Conservation (phyloP, 2,113 vertebrate species). For the Lepidiolamprologus cunningtoni region DNA sequence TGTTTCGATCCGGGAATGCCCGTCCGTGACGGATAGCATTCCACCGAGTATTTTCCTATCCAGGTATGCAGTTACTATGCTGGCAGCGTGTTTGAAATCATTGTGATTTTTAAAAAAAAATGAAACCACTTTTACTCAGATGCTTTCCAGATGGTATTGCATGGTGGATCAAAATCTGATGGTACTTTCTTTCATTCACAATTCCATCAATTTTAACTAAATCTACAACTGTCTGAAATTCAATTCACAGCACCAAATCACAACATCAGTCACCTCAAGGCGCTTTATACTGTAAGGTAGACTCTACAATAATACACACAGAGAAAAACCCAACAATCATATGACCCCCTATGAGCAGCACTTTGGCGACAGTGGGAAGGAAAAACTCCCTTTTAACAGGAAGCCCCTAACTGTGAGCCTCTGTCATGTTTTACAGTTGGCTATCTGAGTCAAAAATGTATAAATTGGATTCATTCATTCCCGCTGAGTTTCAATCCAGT, state of each 20-base stretch:
- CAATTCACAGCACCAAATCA: neutral
- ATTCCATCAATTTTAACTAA: neutral
- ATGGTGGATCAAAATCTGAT: neutral
- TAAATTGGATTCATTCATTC: neutral
- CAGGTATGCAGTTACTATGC: neutral
- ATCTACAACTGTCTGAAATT: neutral
- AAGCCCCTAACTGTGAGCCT: neutral
- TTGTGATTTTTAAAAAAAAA: rapidly evolving
- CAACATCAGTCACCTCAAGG: neutral
- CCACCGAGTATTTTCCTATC: neutral
- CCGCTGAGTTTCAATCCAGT: neutral
- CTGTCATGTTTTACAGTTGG: neutral
- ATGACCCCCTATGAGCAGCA: neutral
- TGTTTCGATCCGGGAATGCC: neutral
- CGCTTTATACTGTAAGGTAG: neutral
- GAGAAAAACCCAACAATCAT: neutral
- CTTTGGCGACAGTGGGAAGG: neutral
- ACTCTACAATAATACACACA: rapidly evolving
- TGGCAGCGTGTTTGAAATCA: neutral
- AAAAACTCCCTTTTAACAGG: neutral
- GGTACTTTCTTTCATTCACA: neutral
- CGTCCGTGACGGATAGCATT: neutral
- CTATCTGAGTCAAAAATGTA: neutral
- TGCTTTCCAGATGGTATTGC: neutral
- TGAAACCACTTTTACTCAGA: neutral